Evolutionary conservation across 2,113 vertebrate species (phyloP), one percentile per base, ranked within the genome.

Genomic region (Chelonoidis abingdonii): DNA sequence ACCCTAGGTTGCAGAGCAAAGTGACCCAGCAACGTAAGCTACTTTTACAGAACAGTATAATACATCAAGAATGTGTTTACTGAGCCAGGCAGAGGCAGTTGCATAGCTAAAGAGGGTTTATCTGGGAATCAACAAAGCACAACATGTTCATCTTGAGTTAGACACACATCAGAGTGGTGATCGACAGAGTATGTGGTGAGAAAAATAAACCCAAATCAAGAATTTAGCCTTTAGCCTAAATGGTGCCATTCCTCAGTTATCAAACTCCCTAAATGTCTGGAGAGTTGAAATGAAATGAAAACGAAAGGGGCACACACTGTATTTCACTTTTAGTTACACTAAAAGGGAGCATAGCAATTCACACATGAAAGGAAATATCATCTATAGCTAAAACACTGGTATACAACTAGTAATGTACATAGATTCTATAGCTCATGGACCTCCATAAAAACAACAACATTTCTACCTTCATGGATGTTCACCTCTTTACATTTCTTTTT

Each of bases 241-340:
- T 10, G 11, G 31, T 62, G 6, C 35, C 72, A 41, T 84, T 65
- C 47, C 75, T 80, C 3, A 59, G 4, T 90, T 84, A 38, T 0
- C 38, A 5, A 80, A 19, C 8, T 92, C n/a, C 79, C 41, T 1
- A 49, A 76, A 88, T 9, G 44, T 83, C 65, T 79, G 87, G 16
- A 84, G 17, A 10, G 7, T 53, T 89, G 53, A 94, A 93, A 93
- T 49, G 10, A 95, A 90, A 35, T 12, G 7, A 47, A 84, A 94
- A 92, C 3, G 19, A 24, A 89, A 83, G 14, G 87, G 88, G 52
- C 56, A 84, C 80, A 89, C 31, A 86, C 11, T 78, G 17, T 19
- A 65, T 12, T 86, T 87, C 1, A 86, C 78, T 88, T 80, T 24
- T 10, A 82, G 38, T 52, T 92, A 82, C 59, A 93, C 89, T 62